Evolutionary conservation across 2,888 invertebrate species (phyloP).

Genomic region (Nasonia oneida): DNA sequence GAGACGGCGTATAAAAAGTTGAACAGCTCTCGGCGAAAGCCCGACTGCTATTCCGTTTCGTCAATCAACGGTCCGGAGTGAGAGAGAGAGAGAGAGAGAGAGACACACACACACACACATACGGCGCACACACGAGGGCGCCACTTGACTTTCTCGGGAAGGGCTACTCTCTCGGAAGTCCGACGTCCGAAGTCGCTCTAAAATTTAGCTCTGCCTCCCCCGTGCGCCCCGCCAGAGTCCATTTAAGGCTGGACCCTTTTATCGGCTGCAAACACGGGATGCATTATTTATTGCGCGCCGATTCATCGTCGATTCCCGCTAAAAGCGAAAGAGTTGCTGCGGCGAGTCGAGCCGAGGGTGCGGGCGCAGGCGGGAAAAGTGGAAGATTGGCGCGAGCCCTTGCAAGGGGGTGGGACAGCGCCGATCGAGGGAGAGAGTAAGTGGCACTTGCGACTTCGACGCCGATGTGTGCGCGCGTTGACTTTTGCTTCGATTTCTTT

Average conservation of each 20-base stretch:
- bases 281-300: constrained; percentile 75
- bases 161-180: constrained; percentile 61
- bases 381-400: constrained; percentile 50
- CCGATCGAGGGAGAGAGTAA: constrained; percentile 68
- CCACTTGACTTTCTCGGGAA: constrained; percentile 6
- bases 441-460: constrained; percentile 68
- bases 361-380: constrained; percentile 54
- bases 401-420: constrained; percentile 17
- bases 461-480: constrained; percentile 31
- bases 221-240: constrained; percentile 39
- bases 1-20: neutral
- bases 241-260: constrained; percentile 74
- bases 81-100: neutral
- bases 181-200: constrained; percentile 67
- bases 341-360: constrained; percentile 60
- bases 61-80: constrained; percentile 43
- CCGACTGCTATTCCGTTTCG: constrained; percentile 36
- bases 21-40: neutral
- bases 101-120: neutral
- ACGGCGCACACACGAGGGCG: neutral
- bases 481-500: constrained; percentile 56
- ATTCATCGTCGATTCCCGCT: constrained; percentile 73
- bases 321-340: constrained; percentile 74
- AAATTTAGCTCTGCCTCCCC: constrained; percentile 67
- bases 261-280: constrained; percentile 75